phyloP scores from a whole-genome alignment of 2,113 vertebrate genomes.

The Tiliqua scincoides region DNA sequence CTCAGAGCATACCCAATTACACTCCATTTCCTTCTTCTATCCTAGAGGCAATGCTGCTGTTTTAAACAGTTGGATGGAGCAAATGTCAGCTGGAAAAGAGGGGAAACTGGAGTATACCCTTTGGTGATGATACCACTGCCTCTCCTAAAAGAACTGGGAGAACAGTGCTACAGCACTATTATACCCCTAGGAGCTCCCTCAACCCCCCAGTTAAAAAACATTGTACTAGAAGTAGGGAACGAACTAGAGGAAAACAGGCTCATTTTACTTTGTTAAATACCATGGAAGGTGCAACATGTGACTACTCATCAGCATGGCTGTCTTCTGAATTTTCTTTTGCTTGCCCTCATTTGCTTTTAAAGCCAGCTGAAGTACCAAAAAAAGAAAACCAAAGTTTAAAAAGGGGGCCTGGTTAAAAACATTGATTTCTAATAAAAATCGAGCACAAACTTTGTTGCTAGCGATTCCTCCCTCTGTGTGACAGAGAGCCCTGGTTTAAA shows the following conservation, averaged over 20 bases:
- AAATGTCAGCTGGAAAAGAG: too few species aligned
- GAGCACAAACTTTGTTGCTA: constrained; percentile 59
- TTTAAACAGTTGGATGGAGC: too few species aligned
- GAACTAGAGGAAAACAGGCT: constrained; percentile 39
- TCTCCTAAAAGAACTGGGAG: too few species aligned
- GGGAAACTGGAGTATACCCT: too few species aligned
- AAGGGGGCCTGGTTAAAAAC: constrained; percentile 21
- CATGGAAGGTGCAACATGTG: constrained; percentile 58
- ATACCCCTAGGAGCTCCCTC: too few species aligned
- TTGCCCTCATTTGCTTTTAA: constrained; percentile 58
- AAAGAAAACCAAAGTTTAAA: constrained; percentile 43
- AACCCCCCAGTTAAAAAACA: too few species aligned
- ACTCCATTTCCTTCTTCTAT: too few species aligned
- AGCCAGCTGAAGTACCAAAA: constrained; percentile 21
- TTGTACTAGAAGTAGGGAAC: constrained; percentile 2
- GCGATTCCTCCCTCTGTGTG: constrained; percentile 30
- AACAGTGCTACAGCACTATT: too few species aligned
- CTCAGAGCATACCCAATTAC: too few species aligned
- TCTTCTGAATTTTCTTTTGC: constrained; percentile 48
- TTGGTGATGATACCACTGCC: too few species aligned
- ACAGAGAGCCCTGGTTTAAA: constrained; percentile 57
- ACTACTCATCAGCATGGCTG: constrained; percentile 47
- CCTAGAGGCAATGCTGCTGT: too few species aligned
- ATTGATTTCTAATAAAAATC: constrained; percentile 56
- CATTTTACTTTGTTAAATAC: constrained; percentile 55